Conservation (phyloP, 1,140 invertebrate species). For the Drosophila ercepeae region DNA sequence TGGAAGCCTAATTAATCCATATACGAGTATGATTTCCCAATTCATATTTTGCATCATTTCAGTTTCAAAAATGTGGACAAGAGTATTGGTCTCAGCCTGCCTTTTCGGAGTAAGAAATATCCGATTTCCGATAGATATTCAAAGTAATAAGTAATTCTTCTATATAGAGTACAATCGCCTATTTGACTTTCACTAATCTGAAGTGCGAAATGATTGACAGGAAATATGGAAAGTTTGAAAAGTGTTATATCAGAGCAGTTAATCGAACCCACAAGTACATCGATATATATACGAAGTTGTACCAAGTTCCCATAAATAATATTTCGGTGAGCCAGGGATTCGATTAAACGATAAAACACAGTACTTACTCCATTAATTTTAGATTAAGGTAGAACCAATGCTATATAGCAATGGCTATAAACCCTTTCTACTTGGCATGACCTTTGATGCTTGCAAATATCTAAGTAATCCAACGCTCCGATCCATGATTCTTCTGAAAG, state of each 20-base stretch:
- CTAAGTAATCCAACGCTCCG: neutral
- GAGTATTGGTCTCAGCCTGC: neutral
- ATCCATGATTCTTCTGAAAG: conserved; percentile 1
- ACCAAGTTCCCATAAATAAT: conserved; percentile 14
- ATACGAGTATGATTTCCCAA: too few relatives aligned
- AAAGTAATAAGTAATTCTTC: too few relatives aligned
- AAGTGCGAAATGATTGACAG: conserved; percentile 26
- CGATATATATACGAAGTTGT: conserved; percentile 1
- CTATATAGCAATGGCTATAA: conserved; percentile 20
- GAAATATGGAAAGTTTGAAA: neutral
- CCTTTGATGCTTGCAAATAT: conserved; percentile 24
- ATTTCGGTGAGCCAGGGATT: neutral
- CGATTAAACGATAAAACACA: neutral
- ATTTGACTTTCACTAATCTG: conserved; percentile 33
- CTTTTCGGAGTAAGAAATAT: conserved; percentile 3
- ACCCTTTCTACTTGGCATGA: conserved; percentile 17
- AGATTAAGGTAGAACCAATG: conserved; percentile 13
- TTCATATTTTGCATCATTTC: neutral
- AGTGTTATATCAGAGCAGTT: conserved; percentile 43
- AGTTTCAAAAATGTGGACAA: conserved; percentile 12
- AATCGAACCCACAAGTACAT: conserved; percentile 52
- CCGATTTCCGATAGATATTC: neutral
- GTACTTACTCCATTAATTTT: neutral
- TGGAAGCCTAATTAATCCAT: too few relatives aligned
- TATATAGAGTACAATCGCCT: neutral